Base-by-base conservation (phyloP, 2,888 invertebrate genomes). In the Hartigia nigra region DNA sequence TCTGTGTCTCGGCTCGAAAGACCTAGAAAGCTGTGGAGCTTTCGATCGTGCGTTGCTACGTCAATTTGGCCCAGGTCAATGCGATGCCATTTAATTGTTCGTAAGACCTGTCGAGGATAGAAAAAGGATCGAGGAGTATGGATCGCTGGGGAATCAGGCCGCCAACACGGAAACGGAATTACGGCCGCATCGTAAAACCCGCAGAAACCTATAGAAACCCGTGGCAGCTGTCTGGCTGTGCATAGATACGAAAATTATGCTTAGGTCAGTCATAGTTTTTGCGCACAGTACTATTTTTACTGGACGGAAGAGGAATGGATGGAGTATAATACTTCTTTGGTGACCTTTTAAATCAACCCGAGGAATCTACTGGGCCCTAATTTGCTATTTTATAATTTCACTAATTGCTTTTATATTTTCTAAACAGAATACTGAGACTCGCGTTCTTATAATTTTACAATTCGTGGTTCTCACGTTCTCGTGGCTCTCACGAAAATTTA, bases 1-100 rank as follows among this genome's bases (percentile, higher is more conserved):
- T 76, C 84, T 31, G 81, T 80, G 84, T 82, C 80, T 80, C 74
- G 23, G 23, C 55, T 55, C 55, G 55, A 55, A 55, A 34, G 72
- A 72, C 72, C 72, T 23, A 72, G 72, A 72, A 72, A 72, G 72
- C 72, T 12, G 31, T 12, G 72, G 72, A 72, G 72, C 72, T 72
- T 72, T 72, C 72, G 72, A 72, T 32, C 72, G 72, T 31, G 55
- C 55, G 55, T 55, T 23, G 55, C 23, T 55, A 55, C 23, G 55
- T 55, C 9, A 55, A 55, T 23, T 55, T 55, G 55, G 23, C 14
- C 23, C 55, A 55, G 55, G 55, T 55, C 55, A 55, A 23, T 55
- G 55, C 9, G 55, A 55, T 23, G 23, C 9, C 55, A 23, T 55
- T 55, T 23, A 9, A 55, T 55, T 23, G 23, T 23, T 9, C 55